phyloP scores from a whole-genome alignment of 2,888 invertebrate genomes.

The Nomada ferruginata region DNA sequence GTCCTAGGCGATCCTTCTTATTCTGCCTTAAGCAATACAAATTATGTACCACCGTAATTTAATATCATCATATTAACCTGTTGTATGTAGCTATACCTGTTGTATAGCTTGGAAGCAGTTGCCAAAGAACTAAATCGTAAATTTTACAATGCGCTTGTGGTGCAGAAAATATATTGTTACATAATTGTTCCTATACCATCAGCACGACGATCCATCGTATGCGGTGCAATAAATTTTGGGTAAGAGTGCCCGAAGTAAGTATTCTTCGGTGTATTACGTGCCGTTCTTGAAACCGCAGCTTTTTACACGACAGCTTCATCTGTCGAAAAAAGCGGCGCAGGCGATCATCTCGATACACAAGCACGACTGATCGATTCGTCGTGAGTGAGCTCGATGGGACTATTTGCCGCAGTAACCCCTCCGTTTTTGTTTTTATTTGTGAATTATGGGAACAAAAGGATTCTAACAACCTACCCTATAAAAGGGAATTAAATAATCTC shows the following conservation, averaged over 20 bases:
- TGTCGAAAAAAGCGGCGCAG: constrained; percentile 27
- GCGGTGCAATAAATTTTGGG: constrained; percentile 5
- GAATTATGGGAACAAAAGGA: constrained; percentile 22
- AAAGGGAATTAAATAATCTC: no score
- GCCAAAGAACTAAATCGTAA: neutral
- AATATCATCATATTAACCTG: no score
- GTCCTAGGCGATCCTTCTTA: no score
- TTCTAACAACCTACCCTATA: no score
- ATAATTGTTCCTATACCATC: constrained; percentile 2
- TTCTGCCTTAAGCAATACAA: no score
- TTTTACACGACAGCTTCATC: constrained; percentile 28
- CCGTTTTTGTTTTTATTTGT: neutral
- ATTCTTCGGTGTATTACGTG: constrained; percentile 22
- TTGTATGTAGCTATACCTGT: no score
- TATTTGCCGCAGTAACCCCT: neutral
- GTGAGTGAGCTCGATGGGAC: neutral
- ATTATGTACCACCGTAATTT: no score
- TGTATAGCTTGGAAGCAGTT: neutral
- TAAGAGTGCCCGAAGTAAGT: neutral
- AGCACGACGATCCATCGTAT: constrained; percentile 14
- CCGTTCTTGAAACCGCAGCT: constrained; percentile 33
- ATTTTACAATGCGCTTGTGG: neutral
- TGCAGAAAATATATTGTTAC: constrained; percentile 11
- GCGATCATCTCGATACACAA: neutral
- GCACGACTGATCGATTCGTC: neutral